A percentile compares a stretch with the other conserved stretches of the same genome.
phyloP scores from a whole-genome alignment of 2,113 vertebrate genomes.

The Gallinago media region DNA sequence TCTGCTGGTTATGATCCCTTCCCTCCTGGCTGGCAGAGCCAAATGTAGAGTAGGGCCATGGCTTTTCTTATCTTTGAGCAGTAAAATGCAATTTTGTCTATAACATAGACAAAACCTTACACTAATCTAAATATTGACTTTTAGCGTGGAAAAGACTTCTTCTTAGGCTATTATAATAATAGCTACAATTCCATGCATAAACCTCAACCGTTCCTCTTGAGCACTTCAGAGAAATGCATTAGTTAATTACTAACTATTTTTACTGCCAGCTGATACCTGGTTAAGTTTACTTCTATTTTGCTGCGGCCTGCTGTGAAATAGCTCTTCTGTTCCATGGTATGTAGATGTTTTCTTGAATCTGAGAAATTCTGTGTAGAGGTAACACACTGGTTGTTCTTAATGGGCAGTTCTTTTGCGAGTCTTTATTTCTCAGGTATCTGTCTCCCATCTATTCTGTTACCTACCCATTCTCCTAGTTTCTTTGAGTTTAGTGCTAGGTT shows the following conservation, averaged over 20 bases:
- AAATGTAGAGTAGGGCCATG: not conserved
- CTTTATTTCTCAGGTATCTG: not conserved
- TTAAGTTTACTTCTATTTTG: not conserved
- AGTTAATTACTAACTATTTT: slow-evolving; percentile 38
- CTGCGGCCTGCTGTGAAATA: not conserved
- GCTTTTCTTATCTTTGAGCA: not conserved
- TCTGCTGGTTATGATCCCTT: not conserved
- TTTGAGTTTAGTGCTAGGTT: not conserved
- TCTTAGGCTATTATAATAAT: not conserved
- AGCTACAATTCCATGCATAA: not conserved
- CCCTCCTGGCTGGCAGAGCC: not conserved
- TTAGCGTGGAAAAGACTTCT: not conserved
- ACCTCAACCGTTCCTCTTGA: not conserved
- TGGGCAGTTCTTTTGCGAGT: not conserved
- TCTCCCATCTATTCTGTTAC: not conserved
- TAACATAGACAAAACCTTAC: not conserved
- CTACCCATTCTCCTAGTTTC: not conserved
- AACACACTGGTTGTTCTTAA: not conserved
- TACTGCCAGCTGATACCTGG: not conserved
- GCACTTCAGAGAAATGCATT: slow-evolving; percentile 9
- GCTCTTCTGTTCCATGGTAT: not conserved
- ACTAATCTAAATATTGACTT: not conserved
- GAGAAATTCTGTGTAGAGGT: not conserved
- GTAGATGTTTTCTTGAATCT: not conserved
- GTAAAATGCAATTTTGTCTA: not conserved